Evolutionary conservation across 2,113 vertebrate genomes (phyloP), one percentile per base, ranked within the genome.

Genomic region (Elgaria multicarinata): DNA sequence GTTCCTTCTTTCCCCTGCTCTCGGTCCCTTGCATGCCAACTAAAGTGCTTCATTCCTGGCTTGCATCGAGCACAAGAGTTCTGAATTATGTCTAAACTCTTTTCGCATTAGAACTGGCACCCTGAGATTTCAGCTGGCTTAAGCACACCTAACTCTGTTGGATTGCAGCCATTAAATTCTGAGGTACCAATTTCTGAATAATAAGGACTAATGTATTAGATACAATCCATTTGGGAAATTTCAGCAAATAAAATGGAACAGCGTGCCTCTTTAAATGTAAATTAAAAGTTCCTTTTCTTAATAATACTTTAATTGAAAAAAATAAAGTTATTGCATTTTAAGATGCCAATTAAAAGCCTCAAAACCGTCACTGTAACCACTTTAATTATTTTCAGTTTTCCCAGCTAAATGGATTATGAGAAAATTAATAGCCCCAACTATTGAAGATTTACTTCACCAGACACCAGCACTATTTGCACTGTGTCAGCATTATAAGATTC

Each of bases 331-430:
- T 91, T 85, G 9, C 91, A 91, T 85, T 42, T 67, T 72, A 62
- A 86, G 66, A 83, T 0, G 88, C 88, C 86, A 71, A 39, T 18
- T 71, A 83, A 88, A 2, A 89, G 77, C 89, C 78, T 67, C 83
- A 62, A 88, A 92, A 89, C 50, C 89, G 69, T 92, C 92, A 88
- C 94, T 94, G 89, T 92, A 92, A 95, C 95, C 94, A 84, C 36
- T 83, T 90, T 94, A 91, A 91, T 94, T 93, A 94, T 97, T 96
- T 92, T 87, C 83, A 85, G 82, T 94, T 95, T 95, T 94, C 90
- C 90, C 67, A 86, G 87, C 92, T 92, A 81, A 93, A 87, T 33
- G 88, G 93, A 95, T 95, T 95, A 95, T 92, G 86, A 86, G 86
- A 94, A 90, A 95, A 95, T 93, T 95, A 95, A 95, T 95, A 95